Evolutionary conservation across 2,888 invertebrate genomes (phyloP), one percentile per base, ranked within the genome.

Genomic region (Prosopocoilus inquinatus): DNA sequence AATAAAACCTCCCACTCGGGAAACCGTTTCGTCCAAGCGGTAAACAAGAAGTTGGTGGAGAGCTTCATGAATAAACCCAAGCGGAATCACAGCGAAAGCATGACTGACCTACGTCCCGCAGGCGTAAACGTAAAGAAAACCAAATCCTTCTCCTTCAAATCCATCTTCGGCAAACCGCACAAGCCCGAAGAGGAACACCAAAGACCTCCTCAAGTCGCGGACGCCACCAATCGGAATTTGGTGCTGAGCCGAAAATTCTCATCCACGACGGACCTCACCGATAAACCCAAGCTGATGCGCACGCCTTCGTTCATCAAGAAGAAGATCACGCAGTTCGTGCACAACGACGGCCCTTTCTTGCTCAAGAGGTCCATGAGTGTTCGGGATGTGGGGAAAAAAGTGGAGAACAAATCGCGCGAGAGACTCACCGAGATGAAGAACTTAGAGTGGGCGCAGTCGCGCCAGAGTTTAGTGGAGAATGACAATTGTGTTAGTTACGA

Each of bases 401-500:
- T 69, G 35, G 68, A 67, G 55, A 67, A 67, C 1, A 61, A 59
- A 33, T 64, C 65, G 9, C 64, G 69, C 20, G 72, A 70, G 1
- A 69, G 69, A 61, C 60, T 68, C 53, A 70, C 64, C 63, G 78
- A 70, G 39, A 73, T 76, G 55, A 75, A 72, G 12, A 68, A 69
- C 58, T 69, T 66, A 59, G 75, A 70, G 68, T 82, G 82, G 82
- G 79, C 79, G 33, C 80, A 81, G 11, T 81, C 81, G 0, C 62
- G 82, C 57, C 79, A 81, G 60, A 81, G 79, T 8, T 66, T 83
- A 57, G 81, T 81, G 48, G 82, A 82, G 61, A 81, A 78, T 53
- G 82, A 82, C 64, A 77, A 77, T 39, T 79, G 79, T 75, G 81
- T 82, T 59, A 81, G 81, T 69, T 82, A 82, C 67, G 78, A 81